These are phyloP conservation scores for Lingula anatina DNA, from an alignment of 2,888 invertebrate genomes.

Conservation along the genomic window DNA sequence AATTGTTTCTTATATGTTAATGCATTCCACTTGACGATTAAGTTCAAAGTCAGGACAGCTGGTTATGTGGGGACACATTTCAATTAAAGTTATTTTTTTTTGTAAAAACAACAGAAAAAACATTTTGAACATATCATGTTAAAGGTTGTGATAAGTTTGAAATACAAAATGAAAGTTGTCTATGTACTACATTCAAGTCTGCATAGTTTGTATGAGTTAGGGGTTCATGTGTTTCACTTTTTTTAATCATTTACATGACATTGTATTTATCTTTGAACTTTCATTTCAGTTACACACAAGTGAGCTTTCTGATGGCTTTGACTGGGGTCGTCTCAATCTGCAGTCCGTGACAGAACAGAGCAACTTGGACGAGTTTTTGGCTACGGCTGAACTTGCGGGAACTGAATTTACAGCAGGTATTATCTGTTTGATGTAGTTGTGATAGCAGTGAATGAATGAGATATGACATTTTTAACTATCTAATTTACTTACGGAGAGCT, in stretches of 20 bases:
- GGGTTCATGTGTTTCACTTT: constrained; percentile 1
- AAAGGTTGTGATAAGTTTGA: neutral
- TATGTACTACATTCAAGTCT: no score
- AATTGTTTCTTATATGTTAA: no score
- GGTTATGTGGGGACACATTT: no score
- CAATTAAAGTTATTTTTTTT: no score
- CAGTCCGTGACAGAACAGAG: constrained; percentile 90
- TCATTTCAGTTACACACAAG: constrained; percentile 84
- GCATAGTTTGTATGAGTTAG: neutral
- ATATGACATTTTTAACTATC: no score
- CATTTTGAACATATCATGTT: no score
- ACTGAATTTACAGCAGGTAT: constrained; percentile 76
- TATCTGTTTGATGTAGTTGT: no score
- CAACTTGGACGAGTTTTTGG: constrained; percentile 92
- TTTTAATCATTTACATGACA: neutral
- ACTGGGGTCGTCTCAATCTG: constrained; percentile 84
- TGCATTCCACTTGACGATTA: no score
- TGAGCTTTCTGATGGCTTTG: constrained; percentile 83
- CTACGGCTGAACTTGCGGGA: constrained; percentile 89
- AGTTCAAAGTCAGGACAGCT: no score
- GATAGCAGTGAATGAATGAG: no score
- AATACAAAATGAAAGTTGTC: neutral
- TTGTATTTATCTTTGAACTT: constrained; percentile 10
- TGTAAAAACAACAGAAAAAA: no score
- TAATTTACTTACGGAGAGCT: no score